Evolutionary conservation across 2,888 invertebrate species (phyloP), one percentile per base, ranked within the genome.

Genomic region (Hirtodrosophila confusa): DNA sequence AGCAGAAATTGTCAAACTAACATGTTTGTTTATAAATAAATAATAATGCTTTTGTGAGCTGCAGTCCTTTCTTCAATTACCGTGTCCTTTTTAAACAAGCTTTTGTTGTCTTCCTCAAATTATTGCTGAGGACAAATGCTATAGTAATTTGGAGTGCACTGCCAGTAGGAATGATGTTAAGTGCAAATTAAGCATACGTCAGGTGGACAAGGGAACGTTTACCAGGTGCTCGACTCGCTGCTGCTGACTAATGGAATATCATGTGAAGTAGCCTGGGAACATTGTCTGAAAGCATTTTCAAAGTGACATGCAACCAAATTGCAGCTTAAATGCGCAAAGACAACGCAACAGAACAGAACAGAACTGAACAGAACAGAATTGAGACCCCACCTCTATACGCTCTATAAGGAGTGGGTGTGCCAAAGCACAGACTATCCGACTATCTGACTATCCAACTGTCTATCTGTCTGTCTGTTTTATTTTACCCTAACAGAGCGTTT

Each of bases 251-350:
- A 73, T 73, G 73, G 73, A 60, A 74, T 65, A 74, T 65, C 66
- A 74, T 69, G 69, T 74, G 69, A 57, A 61, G 74, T 61, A 69
- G 73, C 65, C 50, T 36, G 73, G 69, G 75, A 44, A 69, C 69
- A 73, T 60, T 76, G 85, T 80, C 80, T 84, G 78, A 80, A 80
- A 80, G 80, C 80, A 80, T 84, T 80, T 84, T 53, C 66, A 57
- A 78, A 85, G 71, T 80, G 80, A 80, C 80, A 85, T 74, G 80
- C 85, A 80, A 80, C 77, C 82, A 82, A 80, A 85, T 85, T 85
- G 82, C 79, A 85, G 70, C 82, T 80, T 80, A 78, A 84, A 64
- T 73, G 82, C 70, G 70, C 63, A 75, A 70, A 70, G 74, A 72
- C 77, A 77, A 50, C 35, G 49, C 50, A 56, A 51, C 45, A 24